Evolutionary conservation across 2,797 vertebrate genomes (phyloP).

Genomic region (Philypnodon macrostomus): DNA sequence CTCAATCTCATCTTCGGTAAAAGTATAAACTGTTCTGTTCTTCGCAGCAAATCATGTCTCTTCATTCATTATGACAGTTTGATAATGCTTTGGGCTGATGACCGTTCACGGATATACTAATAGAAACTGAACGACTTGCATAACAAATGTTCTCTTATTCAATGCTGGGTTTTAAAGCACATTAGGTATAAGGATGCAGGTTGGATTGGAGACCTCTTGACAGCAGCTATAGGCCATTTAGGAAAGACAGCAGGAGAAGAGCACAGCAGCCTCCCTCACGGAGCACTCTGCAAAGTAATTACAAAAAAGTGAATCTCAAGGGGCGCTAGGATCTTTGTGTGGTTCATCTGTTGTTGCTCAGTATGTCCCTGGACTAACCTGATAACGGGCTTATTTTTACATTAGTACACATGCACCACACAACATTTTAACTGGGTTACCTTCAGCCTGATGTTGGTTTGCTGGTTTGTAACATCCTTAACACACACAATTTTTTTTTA

Average conservation of each 20-base stretch:
- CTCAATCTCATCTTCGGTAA: constrained; percentile 6
- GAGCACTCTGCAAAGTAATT: constrained; percentile 44
- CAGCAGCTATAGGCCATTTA: constrained; percentile 15
- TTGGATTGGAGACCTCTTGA: constrained; percentile 23
- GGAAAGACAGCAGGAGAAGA: constrained; percentile 23
- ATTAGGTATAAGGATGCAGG: constrained; percentile 16
- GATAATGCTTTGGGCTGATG: constrained; percentile 33
- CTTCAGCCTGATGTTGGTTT: constrained; percentile 25
- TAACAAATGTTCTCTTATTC: constrained; percentile 29
- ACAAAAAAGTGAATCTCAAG: constrained; percentile 37
- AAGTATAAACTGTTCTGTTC: not conserved
- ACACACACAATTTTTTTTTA: no score
- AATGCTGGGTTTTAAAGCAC: constrained; percentile 19
- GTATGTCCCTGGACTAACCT: constrained; percentile 38
- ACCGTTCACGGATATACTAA: constrained; percentile 31
- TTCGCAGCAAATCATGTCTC: constrained; percentile 14
- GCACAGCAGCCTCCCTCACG: not conserved
- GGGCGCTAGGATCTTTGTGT: constrained; percentile 28
- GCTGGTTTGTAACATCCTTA: constrained; percentile 1
- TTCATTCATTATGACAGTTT: constrained; percentile 47
- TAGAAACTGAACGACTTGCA: constrained; percentile 35
- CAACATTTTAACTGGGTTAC: constrained; percentile 21
- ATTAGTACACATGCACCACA: constrained; percentile 20
- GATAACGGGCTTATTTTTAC: constrained; percentile 54
- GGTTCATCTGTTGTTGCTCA: constrained; percentile 45